A percentile compares a stretch with the other conserved stretches of the same genome.
Evolutionary conservation across 2,888 invertebrate species (phyloP).

Genomic region (Lepeophtheirus nordmannii): DNA sequence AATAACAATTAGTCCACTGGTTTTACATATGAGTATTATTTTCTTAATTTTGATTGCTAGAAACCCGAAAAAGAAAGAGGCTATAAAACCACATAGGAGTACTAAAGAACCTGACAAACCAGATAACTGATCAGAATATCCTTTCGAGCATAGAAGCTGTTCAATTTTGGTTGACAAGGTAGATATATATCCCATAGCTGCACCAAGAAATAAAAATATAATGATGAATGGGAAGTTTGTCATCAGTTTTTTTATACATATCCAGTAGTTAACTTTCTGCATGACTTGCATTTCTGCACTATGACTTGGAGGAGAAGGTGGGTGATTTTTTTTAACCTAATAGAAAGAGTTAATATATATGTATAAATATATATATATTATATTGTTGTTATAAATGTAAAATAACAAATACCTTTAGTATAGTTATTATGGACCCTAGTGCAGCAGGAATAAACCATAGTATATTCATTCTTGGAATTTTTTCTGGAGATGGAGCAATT

Average conservation of each 20-base stretch:
- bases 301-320: constrained; percentile 9
- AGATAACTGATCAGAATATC: constrained; percentile 18
- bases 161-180: constrained; percentile 21
- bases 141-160: constrained; percentile 17
- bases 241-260: constrained; percentile 10
- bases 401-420: constrained; percentile 8
- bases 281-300: not conserved
- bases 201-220: constrained; percentile 22
- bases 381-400: not conserved
- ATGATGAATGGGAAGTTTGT: constrained; percentile 20
- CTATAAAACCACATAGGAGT: constrained; percentile 1
- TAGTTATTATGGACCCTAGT: constrained; percentile 4
- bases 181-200: constrained; percentile 16
- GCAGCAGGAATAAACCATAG: constrained; percentile 21
- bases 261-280: not conserved
- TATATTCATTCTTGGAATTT: constrained; percentile 20
- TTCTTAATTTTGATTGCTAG: constrained; percentile 11
- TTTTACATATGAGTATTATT: constrained; percentile 12
- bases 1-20: constrained; percentile 9
- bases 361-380: not conserved
- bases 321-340: not conserved
- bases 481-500: constrained; percentile 3
- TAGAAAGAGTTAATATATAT: too few species aligned
- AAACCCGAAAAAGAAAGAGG: constrained; percentile 11
- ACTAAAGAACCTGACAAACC: constrained; percentile 14